Evolutionary conservation across 2,797 vertebrate genomes (phyloP).

Genomic region (Coregonus suidteri): DNA sequence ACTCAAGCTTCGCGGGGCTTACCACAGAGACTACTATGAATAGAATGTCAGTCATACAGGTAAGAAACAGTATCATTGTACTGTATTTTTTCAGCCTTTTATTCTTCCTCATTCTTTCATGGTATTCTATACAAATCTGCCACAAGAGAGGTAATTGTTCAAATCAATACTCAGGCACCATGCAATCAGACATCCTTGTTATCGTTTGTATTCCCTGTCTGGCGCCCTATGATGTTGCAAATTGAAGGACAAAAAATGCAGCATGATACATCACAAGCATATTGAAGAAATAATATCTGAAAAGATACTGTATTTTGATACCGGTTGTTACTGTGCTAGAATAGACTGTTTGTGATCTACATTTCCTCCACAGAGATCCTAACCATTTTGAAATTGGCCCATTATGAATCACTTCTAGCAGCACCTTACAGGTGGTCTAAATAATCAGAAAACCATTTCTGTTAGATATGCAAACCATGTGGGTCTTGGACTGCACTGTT

Average conservation of each 20-base stretch:
- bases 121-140: conserved; percentile 66
- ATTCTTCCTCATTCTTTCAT: conserved; percentile 62
- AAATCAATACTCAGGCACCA: conserved; percentile 37
- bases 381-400: conserved; percentile 45
- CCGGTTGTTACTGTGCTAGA: neutral
- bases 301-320: conserved; percentile 34
- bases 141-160: conserved; percentile 59
- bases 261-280: conserved; percentile 42
- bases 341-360: conserved; percentile 19
- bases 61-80: conserved; percentile 74
- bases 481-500: conserved; percentile 74
- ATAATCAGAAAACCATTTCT: conserved; percentile 67
- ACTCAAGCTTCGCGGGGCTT: conserved; percentile 97
- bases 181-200: conserved; percentile 56
- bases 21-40: conserved; percentile 90
- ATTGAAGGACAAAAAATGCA: conserved; percentile 19
- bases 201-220: conserved; percentile 37
- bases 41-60: conserved; percentile 99
- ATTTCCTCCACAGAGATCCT: conserved; percentile 23
- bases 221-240: conserved; percentile 31
- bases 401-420: conserved; percentile 45
- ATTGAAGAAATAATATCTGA: conserved; percentile 27
- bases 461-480: conserved; percentile 73
- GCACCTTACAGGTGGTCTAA: conserved; percentile 69
- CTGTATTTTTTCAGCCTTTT: conserved; percentile 47